Evolutionary conservation across 2,888 invertebrate genomes (phyloP), one percentile per base, ranked within the genome.

Genomic region (Coelogynopora nodosa): DNA sequence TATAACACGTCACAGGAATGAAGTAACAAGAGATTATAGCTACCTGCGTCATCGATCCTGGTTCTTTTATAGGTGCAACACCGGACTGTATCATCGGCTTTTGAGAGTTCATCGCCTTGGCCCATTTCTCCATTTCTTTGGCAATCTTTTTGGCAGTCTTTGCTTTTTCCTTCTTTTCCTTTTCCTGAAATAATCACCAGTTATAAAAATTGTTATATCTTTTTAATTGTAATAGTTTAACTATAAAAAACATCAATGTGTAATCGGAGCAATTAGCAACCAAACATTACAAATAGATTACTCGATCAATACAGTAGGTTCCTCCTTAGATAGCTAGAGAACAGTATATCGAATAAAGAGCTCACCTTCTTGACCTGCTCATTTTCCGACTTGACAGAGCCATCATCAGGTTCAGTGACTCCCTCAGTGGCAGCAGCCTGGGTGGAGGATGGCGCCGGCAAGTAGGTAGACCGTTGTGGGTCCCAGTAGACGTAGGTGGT

Each of bases 61-160:
- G 49, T 49, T 49, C 10, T 49, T 49, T 18, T 49, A 13, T 49
- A 18, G 49, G 49, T 13, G 49, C 49, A 49, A 49, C 18, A 49
- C 18, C 18, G 10, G 18, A 49, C 5, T 5, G 49, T 13, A 49
- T 49, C 49, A 26, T 29, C 49, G 30, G 98, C 93, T 97, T 97
- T 91, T 98, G 97, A 31, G 91, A 90, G 91, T 98, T 98, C 88
- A 98, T 93, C 13, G 96, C 96, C 90, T 98, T 96, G 0, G 98
- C 99, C 99, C 99, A 99, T 87, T 95, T 94, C 90, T 95, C 95
- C 96, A 96, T 96, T 89, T 96, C 95, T 92, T 93, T 98, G 0
- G 97, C 97, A 89, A 98, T 97, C 92, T 97, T 97, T 91, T 98
- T 97, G 0, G 98, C 98, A 13, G 97, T 96, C 93, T 97, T 97